Base-by-base conservation (phyloP, 2,113 vertebrate species). In the Myotis brandtii region DNA sequence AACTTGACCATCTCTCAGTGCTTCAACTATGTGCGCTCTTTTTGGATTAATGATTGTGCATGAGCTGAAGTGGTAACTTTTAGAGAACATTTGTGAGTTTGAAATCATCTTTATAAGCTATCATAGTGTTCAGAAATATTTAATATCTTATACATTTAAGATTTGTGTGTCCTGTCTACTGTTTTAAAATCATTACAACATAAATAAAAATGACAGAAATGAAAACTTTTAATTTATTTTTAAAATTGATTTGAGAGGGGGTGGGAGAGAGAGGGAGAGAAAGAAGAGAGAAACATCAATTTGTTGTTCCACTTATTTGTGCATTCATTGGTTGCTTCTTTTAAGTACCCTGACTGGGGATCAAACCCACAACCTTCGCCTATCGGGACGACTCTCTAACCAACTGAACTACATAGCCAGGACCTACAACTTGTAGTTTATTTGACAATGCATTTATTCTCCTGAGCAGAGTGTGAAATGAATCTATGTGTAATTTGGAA, bases 391-490 rank as follows among this genome's bases (percentile, higher is more conserved):
- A 48, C 25, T 7, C 16, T 76, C 43, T 76, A 48, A 76, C 27
- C 43, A 32, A 32, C 43, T 76, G 73, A 75, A 25, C 25, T 75
- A 75, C 72, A 14, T 17, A 32, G 27, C 43, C 73, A 76, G 27
- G 43, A 43, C 25, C 23, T 73, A 25, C 82, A 96, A 43, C 3
- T 88, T 93, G 25, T 85, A 37, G 30, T 91, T 89, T 1, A 48
- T 64, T 62, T 96, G 77, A 86, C 59, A 10, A 56, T 79, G 56
- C 34, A 79, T 86, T 89, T 86, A 52, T 83, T 95, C 40, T 95
- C 87, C 70, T 66, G 37, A 73, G 25, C 25, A 76, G 92, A 81
- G 13, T 50, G 86, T 72, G 46, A 95, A 85, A 73, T 56, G 20
- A 69, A 9, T 21, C 8, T 30, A 64, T 75, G 4, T 85, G 2